Percentiles rank a stretch among this genome's conserved stretches.
These are phyloP conservation scores for Ariopsis seemanni DNA, from an alignment of 2,113 vertebrate genomes.

Conservation along the genomic window DNA sequence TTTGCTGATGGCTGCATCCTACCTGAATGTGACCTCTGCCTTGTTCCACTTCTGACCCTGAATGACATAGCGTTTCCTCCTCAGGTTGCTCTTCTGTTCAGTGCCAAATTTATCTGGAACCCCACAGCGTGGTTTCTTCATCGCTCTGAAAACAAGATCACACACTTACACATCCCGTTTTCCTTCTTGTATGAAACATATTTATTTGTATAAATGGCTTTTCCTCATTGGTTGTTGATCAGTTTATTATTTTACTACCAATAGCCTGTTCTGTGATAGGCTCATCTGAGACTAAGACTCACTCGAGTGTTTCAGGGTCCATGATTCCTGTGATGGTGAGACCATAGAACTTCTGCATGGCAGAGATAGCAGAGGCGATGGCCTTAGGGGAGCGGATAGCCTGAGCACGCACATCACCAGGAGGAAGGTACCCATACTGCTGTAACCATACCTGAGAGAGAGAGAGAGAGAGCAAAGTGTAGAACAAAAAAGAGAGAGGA, in stretches of 20 bases:
- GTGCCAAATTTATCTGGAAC: constrained; percentile 88
- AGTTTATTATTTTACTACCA: neutral
- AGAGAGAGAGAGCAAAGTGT: constrained; percentile 38
- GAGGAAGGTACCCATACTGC: constrained; percentile 89
- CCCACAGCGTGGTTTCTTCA: constrained; percentile 84
- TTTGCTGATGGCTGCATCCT: neutral
- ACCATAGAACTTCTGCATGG: constrained; percentile 90
- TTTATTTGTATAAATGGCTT: neutral
- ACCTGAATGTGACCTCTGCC: constrained; percentile 88
- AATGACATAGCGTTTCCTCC: constrained; percentile 84
- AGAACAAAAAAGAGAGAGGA: neutral
- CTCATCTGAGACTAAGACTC: constrained; percentile 60
- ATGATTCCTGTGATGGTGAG: constrained; percentile 80
- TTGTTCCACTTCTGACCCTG: constrained; percentile 90
- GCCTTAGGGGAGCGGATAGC: constrained; percentile 84
- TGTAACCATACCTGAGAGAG: constrained; percentile 83
- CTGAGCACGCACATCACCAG: constrained; percentile 83
- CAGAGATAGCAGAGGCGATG: constrained; percentile 75
- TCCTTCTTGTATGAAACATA: neutral
- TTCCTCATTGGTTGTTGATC: neutral
- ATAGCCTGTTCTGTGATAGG: constrained; percentile 11
- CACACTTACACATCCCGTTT: constrained; percentile 1
- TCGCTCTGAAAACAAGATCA: constrained; percentile 75
- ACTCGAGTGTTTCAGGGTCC: constrained; percentile 79
- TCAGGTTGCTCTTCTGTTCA: constrained; percentile 84